Evolutionary conservation across 2,888 invertebrate genomes (phyloP).

Genomic region (Aleiodes leptofemur): DNA sequence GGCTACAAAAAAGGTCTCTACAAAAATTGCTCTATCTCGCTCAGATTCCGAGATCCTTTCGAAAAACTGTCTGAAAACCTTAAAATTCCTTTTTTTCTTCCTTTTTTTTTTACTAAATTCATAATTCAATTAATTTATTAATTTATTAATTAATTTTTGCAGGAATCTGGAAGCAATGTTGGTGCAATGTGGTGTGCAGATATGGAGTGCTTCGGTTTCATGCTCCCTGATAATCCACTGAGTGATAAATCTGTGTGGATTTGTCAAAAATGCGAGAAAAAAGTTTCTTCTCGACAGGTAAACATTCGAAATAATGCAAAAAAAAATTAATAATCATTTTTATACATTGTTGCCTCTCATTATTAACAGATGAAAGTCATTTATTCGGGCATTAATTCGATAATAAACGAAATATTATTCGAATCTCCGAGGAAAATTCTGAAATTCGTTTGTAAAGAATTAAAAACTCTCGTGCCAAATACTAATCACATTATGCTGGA

Average conservation of each 20-base stretch:
- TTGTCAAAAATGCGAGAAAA: constrained; percentile 78
- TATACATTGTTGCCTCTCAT: constrained; percentile 31
- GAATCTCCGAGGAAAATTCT: constrained; percentile 78
- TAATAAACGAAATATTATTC: constrained; percentile 77
- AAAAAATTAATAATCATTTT: neutral
- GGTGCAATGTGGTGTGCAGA: constrained; percentile 79
- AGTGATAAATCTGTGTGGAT: constrained; percentile 78
- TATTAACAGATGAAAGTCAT: constrained; percentile 63
- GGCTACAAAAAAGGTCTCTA: too few relatives aligned
- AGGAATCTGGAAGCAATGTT: constrained; percentile 80
- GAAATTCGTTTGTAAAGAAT: constrained; percentile 78
- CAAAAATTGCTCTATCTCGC: neutral
- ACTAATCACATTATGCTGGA: constrained; percentile 81
- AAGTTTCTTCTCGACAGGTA: constrained; percentile 77
- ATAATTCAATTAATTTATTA: neutral
- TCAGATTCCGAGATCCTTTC: neutral
- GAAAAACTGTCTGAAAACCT: too few relatives aligned
- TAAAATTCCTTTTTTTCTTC: neutral
- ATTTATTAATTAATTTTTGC: constrained; percentile 29
- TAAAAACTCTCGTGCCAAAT: constrained; percentile 78
- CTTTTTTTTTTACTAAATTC: neutral
- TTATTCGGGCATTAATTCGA: constrained; percentile 75
- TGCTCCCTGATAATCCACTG: constrained; percentile 79
- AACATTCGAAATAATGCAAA: constrained; percentile 62
- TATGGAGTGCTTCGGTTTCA: constrained; percentile 76